Conservation (phyloP, 2,888 invertebrate genomes). For the Platycnemis pennipes region DNA sequence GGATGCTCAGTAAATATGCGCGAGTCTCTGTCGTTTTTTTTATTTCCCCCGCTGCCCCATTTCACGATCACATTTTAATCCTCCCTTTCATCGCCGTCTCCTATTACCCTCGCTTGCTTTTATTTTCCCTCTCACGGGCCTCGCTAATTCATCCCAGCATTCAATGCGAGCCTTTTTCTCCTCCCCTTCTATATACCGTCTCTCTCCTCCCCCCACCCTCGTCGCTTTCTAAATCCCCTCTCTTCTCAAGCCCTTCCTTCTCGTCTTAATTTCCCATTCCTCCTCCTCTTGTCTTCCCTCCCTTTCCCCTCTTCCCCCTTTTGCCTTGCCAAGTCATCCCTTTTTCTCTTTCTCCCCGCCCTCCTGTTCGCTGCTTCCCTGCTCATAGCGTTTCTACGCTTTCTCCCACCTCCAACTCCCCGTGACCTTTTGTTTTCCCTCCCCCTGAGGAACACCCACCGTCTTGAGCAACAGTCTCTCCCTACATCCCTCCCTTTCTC, state of each 20-base stretch:
- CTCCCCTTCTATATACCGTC: neutral
- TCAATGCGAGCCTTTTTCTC: neutral
- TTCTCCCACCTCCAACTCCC: neutral
- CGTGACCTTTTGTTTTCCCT: neutral
- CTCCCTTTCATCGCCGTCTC: neutral
- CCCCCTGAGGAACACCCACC: neutral
- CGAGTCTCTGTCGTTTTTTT: neutral
- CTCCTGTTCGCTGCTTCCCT: too few species aligned
- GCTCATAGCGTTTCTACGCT: neutral
- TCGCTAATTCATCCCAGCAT: slow-evolving; percentile 5
- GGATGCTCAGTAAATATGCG: neutral
- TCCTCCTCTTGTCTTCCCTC: neutral
- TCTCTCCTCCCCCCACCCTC: neutral
- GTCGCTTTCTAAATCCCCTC: neutral
- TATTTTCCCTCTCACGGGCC: neutral
- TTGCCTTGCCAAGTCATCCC: neutral
- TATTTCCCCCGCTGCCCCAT: slow-evolving; percentile 5
- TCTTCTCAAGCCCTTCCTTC: too few species aligned
- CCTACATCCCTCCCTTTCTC: neutral
- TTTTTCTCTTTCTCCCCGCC: neutral
- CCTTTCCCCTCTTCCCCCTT: neutral
- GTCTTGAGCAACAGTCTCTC: neutral
- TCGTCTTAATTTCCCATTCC: too few species aligned
- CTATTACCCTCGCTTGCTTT: neutral
- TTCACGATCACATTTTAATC: slow-evolving; percentile 1